Evolutionary conservation across 2,113 vertebrate species (phyloP).

Genomic region (Pontoporia blainvillei): DNA sequence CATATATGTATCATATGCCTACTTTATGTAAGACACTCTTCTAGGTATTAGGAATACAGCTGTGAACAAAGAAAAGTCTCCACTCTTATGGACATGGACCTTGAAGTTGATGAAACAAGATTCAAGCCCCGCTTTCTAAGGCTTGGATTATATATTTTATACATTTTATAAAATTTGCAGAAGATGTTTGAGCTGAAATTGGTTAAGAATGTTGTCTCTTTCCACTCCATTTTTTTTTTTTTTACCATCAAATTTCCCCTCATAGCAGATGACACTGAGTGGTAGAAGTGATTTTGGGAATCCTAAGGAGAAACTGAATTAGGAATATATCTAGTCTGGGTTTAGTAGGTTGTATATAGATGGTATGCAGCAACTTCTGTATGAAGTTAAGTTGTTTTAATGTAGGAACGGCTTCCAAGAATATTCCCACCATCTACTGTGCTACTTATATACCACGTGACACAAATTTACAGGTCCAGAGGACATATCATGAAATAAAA

Average conservation of each 20-base stretch:
- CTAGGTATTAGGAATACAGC: neutral
- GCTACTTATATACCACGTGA: neutral
- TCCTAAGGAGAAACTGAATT: neutral
- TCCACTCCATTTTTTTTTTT: neutral
- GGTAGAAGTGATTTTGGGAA: neutral
- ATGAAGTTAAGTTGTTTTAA: neutral
- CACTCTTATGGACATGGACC: neutral
- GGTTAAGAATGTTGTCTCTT: neutral
- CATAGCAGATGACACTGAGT: neutral
- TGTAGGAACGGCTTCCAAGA: neutral
- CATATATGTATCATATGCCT: neutral
- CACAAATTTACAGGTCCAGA: neutral
- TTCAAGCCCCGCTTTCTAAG: neutral
- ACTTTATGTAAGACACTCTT: neutral
- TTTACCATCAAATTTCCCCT: neutral
- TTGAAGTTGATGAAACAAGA: neutral
- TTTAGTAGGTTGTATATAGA: neutral
- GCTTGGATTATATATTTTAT: neutral
- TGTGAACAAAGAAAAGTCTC: neutral
- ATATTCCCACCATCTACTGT: neutral
- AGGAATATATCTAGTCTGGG: neutral
- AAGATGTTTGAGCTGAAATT: neutral
- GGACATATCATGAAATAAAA: neutral
- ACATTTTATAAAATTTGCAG: neutral
- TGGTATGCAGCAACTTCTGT: neutral